A percentile compares a stretch with the other conserved stretches of the same genome.
phyloP scores from a whole-genome alignment of 2,797 vertebrate genomes.

The Anableps anableps region DNA sequence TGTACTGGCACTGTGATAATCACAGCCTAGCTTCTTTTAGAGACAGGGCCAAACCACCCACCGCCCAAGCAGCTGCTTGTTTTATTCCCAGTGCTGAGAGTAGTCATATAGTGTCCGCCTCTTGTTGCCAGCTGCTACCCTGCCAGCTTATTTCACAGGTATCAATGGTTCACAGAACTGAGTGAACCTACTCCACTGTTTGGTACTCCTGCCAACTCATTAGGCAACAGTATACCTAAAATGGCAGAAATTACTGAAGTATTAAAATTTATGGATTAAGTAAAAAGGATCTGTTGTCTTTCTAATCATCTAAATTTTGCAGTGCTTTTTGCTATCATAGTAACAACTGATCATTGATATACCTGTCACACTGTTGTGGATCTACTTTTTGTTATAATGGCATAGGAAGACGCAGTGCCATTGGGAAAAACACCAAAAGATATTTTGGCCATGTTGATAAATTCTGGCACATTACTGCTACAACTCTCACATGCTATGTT shows the following conservation, averaged over 20 bases:
- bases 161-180: conserved; percentile 32
- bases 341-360: neutral
- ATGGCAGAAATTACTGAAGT: conserved; percentile 18
- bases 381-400: neutral
- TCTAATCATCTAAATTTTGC: neutral
- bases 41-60: conserved; percentile 59
- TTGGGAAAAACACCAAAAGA: neutral
- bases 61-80: conserved; percentile 69
- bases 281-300: neutral
- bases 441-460: too few relatives aligned
- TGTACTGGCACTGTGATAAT: conserved; percentile 61
- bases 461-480: too few relatives aligned
- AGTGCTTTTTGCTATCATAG: neutral
- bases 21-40: conserved; percentile 64
- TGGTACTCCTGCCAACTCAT: neutral
- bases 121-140: conserved; percentile 57
- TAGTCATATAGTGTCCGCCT: conserved; percentile 55
- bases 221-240: conserved; percentile 2
- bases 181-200: conserved; percentile 6
- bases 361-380: neutral
- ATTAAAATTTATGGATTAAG: neutral
- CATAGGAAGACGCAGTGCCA: neutral
- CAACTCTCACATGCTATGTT: too few relatives aligned
- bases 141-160: conserved; percentile 55
- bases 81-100: conserved; percentile 53